phyloP scores from a whole-genome alignment of 2,797 vertebrate species.

The Balearica regulorum region DNA sequence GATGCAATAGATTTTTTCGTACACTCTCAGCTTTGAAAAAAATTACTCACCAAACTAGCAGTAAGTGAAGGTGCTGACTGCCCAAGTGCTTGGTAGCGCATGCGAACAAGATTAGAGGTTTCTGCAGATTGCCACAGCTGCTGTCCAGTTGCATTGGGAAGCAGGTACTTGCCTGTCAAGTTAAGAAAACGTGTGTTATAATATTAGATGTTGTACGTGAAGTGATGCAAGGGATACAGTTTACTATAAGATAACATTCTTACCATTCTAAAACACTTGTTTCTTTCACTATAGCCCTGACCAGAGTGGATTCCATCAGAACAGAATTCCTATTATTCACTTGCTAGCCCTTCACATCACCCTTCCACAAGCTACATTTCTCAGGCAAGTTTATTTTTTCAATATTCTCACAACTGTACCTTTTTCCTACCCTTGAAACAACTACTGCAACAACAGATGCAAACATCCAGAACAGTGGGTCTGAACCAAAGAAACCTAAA shows the following conservation, averaged over 20 bases:
- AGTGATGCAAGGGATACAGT: background rate
- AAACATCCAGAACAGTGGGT: background rate
- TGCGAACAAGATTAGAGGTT: conserved; percentile 89
- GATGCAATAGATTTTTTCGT: background rate
- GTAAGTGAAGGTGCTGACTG: conserved; percentile 94
- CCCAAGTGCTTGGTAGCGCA: conserved; percentile 87
- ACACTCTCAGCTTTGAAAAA: background rate
- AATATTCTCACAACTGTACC: background rate
- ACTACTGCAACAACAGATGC: background rate
- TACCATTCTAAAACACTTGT: background rate
- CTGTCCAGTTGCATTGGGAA: conserved; percentile 76
- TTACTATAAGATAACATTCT: background rate
- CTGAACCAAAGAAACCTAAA: background rate
- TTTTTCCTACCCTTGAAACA: background rate
- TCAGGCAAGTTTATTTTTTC: background rate
- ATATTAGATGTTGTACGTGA: background rate
- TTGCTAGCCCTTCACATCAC: background rate
- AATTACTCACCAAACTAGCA: conserved; percentile 85
- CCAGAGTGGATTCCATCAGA: background rate
- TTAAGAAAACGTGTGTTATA: conserved; percentile 4
- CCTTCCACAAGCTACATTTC: background rate
- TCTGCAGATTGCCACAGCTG: conserved; percentile 79
- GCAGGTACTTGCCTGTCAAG: conserved; percentile 88
- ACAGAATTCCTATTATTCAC: background rate
- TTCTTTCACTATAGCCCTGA: background rate